Evolutionary conservation across 2,888 invertebrate genomes (phyloP).

Genomic region (Standfussiana lucernea): DNA sequence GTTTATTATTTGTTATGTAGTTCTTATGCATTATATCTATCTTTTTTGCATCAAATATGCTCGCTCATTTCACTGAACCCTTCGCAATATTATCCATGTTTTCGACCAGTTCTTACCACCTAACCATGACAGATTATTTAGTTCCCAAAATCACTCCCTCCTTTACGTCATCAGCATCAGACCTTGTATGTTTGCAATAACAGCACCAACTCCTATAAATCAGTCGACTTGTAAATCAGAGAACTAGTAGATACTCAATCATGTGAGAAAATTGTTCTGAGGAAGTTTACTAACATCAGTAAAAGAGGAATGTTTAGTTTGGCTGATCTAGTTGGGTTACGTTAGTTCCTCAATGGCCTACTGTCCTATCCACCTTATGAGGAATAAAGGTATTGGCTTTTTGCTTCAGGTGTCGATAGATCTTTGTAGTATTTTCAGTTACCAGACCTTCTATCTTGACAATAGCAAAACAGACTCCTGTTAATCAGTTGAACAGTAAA

Average conservation of each 20-base stretch:
- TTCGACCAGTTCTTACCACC: neutral
- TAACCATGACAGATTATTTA: neutral
- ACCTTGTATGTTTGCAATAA: slow-evolving; percentile 26
- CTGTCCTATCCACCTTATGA: neutral
- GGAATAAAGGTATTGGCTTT: neutral
- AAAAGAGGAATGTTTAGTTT: slow-evolving; percentile 28
- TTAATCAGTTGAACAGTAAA: slow-evolving; percentile 28
- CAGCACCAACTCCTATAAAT: slow-evolving; percentile 26
- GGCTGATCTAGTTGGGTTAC: slow-evolving; percentile 24
- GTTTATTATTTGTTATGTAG: too few species aligned
- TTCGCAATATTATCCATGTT: neutral
- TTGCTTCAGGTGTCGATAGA: neutral
- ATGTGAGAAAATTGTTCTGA: slow-evolving; percentile 19
- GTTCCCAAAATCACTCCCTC: neutral
- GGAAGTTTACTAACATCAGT: slow-evolving; percentile 48
- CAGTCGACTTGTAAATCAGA: slow-evolving; percentile 23
- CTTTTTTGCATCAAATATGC: neutral
- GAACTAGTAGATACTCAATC: slow-evolving; percentile 8
- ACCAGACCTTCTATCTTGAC: slow-evolving; percentile 10
- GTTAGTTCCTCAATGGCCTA: slow-evolving; percentile 15
- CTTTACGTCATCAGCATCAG: slow-evolving; percentile 6
- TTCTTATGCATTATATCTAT: neutral
- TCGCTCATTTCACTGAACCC: neutral
- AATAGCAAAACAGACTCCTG: slow-evolving; percentile 12
- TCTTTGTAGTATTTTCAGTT: neutral